These are phyloP conservation scores for Incurvaria masculella DNA, from an alignment of 2,888 invertebrate species.

Conservation along the genomic window DNA sequence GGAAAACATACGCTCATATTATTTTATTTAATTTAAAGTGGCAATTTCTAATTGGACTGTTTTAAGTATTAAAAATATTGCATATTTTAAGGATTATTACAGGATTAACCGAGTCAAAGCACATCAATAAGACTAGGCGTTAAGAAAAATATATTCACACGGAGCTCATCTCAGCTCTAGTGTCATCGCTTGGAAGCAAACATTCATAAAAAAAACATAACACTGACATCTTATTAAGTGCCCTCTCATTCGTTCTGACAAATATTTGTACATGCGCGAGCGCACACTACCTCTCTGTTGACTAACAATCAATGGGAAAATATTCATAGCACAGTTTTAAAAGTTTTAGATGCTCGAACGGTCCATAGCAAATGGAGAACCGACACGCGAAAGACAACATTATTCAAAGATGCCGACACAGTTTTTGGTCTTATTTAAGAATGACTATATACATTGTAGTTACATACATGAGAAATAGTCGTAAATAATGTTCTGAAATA, in stretches of 20 bases:
- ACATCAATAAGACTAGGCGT: background rate
- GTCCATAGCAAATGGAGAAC: too few relatives aligned
- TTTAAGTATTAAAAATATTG: background rate
- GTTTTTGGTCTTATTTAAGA: too few relatives aligned
- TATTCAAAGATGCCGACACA: too few relatives aligned
- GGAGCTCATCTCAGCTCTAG: background rate
- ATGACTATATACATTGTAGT: too few relatives aligned
- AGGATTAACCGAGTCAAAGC: background rate
- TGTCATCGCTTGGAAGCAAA: background rate
- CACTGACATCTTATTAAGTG: slow-evolving; percentile 40
- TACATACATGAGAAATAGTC: too few relatives aligned
- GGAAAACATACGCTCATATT: too few relatives aligned
- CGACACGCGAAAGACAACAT: too few relatives aligned
- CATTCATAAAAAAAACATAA: slow-evolving; percentile 21
- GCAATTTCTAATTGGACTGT: background rate
- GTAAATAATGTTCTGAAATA: too few relatives aligned
- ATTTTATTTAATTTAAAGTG: too few relatives aligned
- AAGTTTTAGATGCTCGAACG: too few relatives aligned
- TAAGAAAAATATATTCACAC: background rate
- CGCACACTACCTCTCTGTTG: slow-evolving; percentile 27
- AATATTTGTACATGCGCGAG: slow-evolving; percentile 36
- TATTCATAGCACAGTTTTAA: background rate
- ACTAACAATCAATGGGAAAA: slow-evolving; percentile 38
- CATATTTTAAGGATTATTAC: too few relatives aligned
- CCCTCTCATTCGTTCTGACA: slow-evolving; percentile 35